Evolutionary conservation across 1,140 invertebrate genomes (phyloP), one percentile per base, ranked within the genome.

Genomic region (Teleopsis dalmanni): DNA sequence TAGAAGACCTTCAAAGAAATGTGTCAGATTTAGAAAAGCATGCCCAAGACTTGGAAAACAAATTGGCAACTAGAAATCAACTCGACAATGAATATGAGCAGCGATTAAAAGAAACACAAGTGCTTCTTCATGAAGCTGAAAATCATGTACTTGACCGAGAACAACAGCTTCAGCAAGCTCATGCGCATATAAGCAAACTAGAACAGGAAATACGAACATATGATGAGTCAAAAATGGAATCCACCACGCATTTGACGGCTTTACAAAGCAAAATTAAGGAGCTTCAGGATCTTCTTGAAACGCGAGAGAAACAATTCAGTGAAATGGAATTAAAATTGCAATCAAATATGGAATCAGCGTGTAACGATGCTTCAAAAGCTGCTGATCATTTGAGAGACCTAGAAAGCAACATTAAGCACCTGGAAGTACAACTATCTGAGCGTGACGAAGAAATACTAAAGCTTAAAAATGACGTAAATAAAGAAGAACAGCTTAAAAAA

Each of bases 1-100:
- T 69, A 22, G 65, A 69, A 47, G 61, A 66, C 41, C 38, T 70
- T 41, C 61, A 69, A 48, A 53, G 63, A 2, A 70, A 70, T 25
- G 66, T 70, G 8, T 66, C 61, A 1, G 65, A 70, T 51, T 50
- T 70, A 48, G 65, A 70, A 43, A 69, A 70, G 45, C 62, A 69
- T 37, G 63, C 63, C 16, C 59, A 66, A 43, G 63, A 65, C 5
- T 42, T 65, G 35, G 60, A 65, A 14, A 54, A 48, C 3, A 64
- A 64, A 50, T 48, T 62, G n/a, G 26, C 50, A 14, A 43, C 53
- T 1, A 51, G 57, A 3, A 60, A 59, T 44, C 52, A 56, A 13
- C 41, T 34, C 3, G 22, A 53, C 16, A 9, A 38, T 6, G 55
- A 50, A 27, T 31, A 37, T 10, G 61, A 68, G 50, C 62, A 62